A percentile compares a stretch with the other conserved stretches of the same genome.
phyloP scores from a whole-genome alignment of 1,140 invertebrate genomes.

The Habropoda laboriosa region DNA sequence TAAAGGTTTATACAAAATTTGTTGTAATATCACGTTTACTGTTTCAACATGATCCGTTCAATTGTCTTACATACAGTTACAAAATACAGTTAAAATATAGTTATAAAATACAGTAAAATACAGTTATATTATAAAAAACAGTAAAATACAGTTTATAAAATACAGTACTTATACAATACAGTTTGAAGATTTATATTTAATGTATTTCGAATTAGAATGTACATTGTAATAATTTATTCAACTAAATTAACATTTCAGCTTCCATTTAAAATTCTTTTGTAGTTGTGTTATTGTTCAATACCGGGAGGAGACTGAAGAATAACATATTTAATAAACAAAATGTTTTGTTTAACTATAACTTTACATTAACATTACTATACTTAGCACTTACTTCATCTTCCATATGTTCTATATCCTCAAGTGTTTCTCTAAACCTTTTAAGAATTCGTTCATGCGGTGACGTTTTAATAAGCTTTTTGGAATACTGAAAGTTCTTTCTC shows the following conservation, averaged over 20 bases:
- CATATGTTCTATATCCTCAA: not conserved
- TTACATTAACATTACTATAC: not conserved
- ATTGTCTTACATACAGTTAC: not conserved
- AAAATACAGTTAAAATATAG: no score
- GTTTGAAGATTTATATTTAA: conserved; percentile 3
- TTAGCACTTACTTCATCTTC: conserved; percentile 17
- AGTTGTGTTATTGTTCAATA: not conserved
- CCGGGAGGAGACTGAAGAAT: not conserved
- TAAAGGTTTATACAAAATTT: not conserved
- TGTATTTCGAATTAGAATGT: not conserved
- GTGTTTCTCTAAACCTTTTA: conserved; percentile 80
- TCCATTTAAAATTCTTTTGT: not conserved
- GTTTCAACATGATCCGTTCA: not conserved
- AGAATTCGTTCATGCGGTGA: conserved; percentile 87
- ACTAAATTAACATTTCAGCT: not conserved
- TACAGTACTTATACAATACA: not conserved
- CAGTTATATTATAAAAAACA: no score
- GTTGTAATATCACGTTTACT: not conserved
- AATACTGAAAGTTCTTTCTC: conserved; percentile 84
- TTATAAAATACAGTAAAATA: no score
- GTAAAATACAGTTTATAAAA: no score
- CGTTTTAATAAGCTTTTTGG: conserved; percentile 83
- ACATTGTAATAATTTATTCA: not conserved
- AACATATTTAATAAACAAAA: not conserved
- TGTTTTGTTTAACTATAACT: conserved; percentile 2